Evolutionary conservation across 2,888 invertebrate genomes (phyloP).

Genomic region (Eucera pruinosa): DNA sequence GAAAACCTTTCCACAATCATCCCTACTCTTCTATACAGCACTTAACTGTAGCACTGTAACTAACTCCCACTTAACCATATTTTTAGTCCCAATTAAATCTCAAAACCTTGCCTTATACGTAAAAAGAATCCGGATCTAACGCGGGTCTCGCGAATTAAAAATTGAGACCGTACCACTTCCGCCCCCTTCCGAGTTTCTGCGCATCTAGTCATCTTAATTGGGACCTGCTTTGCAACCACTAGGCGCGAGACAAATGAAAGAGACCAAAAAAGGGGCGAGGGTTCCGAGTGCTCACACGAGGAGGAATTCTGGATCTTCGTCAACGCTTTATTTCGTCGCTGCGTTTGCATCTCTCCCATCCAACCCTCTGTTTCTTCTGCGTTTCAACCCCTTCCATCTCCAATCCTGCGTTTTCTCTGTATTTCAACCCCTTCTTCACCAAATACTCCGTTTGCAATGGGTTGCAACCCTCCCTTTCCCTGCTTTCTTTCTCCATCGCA

Average conservation of each 20-base stretch:
- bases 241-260: conserved; percentile 79
- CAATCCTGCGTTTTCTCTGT: too few species aligned
- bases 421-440: neutral
- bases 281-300: conserved; percentile 59
- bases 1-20: too few species aligned
- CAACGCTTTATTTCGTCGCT: conserved; percentile 37
- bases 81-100: too few species aligned
- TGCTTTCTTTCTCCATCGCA: neutral
- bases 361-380: conserved; percentile 3
- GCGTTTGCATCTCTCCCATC: neutral
- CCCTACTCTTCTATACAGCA: too few species aligned
- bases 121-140: conserved; percentile 1
- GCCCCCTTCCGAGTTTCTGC: conserved; percentile 18
- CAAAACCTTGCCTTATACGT: too few species aligned
- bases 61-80: too few species aligned
- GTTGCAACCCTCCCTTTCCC: neutral
- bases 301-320: conserved; percentile 46
- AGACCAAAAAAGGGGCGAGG: conserved; percentile 60
- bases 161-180: conserved; percentile 22
- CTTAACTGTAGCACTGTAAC: too few species aligned
- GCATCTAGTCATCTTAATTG: conserved; percentile 79
- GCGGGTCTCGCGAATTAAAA: conserved; percentile 9
- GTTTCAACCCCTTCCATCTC: conserved; percentile 12
- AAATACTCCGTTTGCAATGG: too few species aligned
- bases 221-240: conserved; percentile 77